Conservation (phyloP, 2,888 invertebrate species). For the Sinelater perroti region DNA sequence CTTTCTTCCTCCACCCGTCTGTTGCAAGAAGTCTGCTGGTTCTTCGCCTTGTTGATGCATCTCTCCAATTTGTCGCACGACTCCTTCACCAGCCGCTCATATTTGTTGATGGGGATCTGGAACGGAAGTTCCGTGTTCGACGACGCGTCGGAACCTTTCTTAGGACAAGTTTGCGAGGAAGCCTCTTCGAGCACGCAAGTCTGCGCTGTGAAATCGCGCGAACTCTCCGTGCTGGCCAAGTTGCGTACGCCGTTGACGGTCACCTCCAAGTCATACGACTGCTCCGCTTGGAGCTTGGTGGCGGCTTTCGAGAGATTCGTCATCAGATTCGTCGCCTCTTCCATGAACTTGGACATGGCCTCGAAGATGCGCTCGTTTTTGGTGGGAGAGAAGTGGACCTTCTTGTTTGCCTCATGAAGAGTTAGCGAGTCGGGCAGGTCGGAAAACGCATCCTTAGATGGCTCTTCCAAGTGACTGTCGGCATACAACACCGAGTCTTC, state of each 20-base stretch:
- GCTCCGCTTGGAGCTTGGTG: conserved; percentile 43
- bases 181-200: conserved; percentile 18
- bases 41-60: conserved; percentile 45
- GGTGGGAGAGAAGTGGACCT: conserved; percentile 46
- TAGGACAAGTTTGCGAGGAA: conserved; percentile 24
- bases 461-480: background rate
- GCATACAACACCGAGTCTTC: conserved; percentile 1
- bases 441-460: background rate
- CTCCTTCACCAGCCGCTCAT: conserved; percentile 54
- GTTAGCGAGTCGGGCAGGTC: conserved; percentile 49
- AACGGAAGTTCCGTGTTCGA: conserved; percentile 35
- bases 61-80: conserved; percentile 56
- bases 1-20: background rate
- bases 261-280: conserved; percentile 54
- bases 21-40: background rate
- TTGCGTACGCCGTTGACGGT: conserved; percentile 51
- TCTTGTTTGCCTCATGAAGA: conserved; percentile 50
- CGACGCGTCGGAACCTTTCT: background rate
- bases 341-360: conserved; percentile 59
- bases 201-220: conserved; percentile 26
- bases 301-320: conserved; percentile 53
- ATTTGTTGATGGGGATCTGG: conserved; percentile 54
- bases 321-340: conserved; percentile 59
- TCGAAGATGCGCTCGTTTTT: conserved; percentile 51
- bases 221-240: conserved; percentile 31